phyloP scores from a whole-genome alignment of 2,888 invertebrate genomes.

The Oscheius myriophilus region DNA sequence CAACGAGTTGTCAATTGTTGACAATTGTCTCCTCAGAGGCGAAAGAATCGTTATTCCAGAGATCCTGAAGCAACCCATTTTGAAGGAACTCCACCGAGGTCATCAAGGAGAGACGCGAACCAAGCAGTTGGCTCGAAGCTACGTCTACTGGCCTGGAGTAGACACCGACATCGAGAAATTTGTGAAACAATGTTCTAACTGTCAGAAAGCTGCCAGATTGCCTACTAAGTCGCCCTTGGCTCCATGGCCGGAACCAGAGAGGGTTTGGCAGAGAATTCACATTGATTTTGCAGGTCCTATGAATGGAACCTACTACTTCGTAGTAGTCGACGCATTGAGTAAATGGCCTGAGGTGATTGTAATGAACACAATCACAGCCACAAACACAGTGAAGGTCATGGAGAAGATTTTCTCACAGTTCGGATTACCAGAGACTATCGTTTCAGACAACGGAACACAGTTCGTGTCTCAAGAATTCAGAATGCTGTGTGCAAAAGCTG shows the following conservation, averaged over 20 bases:
- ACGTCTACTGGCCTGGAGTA: slow-evolving; percentile 65
- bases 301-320: slow-evolving; percentile 63
- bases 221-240: slow-evolving; percentile 52
- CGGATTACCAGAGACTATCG: slow-evolving; percentile 33
- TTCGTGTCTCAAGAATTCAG: slow-evolving; percentile 31
- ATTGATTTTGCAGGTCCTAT: slow-evolving; percentile 72
- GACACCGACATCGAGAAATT: slow-evolving; percentile 47
- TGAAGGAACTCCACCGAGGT: slow-evolving; percentile 58
- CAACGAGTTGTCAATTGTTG: not conserved
- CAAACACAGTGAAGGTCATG: not conserved
- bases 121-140: slow-evolving; percentile 60
- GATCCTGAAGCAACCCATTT: slow-evolving; percentile 37
- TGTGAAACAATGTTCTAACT: slow-evolving; percentile 47
- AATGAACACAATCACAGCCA: not conserved
- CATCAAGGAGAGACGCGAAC: slow-evolving; percentile 65
- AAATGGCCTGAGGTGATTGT: slow-evolving; percentile 10
- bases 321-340: slow-evolving; percentile 69
- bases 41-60: slow-evolving; percentile 59
- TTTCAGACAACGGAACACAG: slow-evolving; percentile 50
- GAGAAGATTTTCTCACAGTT: not conserved
- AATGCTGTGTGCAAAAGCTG: not conserved
- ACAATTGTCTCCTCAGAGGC: not conserved
- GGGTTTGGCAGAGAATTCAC: slow-evolving; percentile 71
- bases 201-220: slow-evolving; percentile 36
- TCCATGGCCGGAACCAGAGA: slow-evolving; percentile 62